Evolutionary conservation across 1,140 invertebrate species (phyloP), one percentile per base, ranked within the genome.

Genomic region (Ips nitidus): DNA sequence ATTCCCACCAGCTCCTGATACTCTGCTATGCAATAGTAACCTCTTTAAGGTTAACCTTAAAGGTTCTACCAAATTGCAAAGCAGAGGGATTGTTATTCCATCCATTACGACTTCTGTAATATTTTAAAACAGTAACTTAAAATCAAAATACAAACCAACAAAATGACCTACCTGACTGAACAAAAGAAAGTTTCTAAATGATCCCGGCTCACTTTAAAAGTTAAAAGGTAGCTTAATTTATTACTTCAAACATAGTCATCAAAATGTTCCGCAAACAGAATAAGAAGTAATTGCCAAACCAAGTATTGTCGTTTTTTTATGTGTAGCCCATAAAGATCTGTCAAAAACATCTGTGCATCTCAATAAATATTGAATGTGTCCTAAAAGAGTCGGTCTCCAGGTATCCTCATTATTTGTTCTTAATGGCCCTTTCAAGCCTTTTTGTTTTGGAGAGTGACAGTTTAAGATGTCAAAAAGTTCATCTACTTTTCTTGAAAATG

Each of bases 51-150:
- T 47, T 47, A n/a, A n/a, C n/a, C n/a, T 5, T 47, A n/a, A 5
- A 47, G 4, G 45, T 47, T 47, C 4, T 47, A 47, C n/a, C 4
- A 47, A 47, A 47, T n/a, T 47, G 45, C 4, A 5, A n/a, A 47
- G 45, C 45, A 4, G 45, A 4, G 45, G 45, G 45, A 47, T 47
- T 47, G n/a, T 47, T 47, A 47, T 47, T 47, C 45, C 45, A 47
- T 4, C 22, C 22, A 22, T 22, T 22, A 22, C 22, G 22, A 22
- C 22, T 22, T 22, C 22, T 22, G 22, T 22, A 22, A 22, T 22
- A 22, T 22, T 22, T 22, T 22, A 0, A 22, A 22, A 22, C 22
- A 22, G 22, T 22, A 22, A 22, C 22, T 22, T 22, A 22, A 22
- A 22, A 22, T 22, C 22, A 22, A 22, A 22, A 22, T 22, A 22